Base-by-base conservation (phyloP, 2,113 vertebrate species). In the Oxyura jamaicensis region DNA sequence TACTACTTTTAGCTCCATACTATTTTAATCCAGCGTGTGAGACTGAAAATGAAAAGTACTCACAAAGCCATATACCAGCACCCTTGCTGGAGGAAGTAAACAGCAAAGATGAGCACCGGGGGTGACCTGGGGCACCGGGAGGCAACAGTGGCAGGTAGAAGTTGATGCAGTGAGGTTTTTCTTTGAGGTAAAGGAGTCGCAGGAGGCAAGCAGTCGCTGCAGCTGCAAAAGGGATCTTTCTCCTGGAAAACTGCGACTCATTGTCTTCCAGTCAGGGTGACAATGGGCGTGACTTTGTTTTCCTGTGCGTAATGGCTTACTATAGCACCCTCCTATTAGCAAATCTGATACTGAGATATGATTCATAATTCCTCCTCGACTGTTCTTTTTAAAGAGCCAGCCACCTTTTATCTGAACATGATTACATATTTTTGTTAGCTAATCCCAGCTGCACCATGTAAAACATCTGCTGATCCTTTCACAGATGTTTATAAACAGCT, bases 1-100 rank as follows among this genome's bases (percentile, higher is more conserved):
- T 84, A 86, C 90, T 90, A 21, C 95, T 93, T 93, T 83, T 89
- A 91, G 75, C 81, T 86, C 76, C 69, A 31, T 75, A 58, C 79
- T 91, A 83, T 90, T 96, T 94, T 95, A 83, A 84, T 88, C 88
- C 29, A 50, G 73, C 2, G 0, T 83, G 65, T 60, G 77, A 88
- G 56, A 56, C 90, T 94, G 83, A 86, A 96, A 94, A 93, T 93
- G 94, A 92, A 92, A 69, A 39, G 35, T 90, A 20, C 62, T 29
- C 85, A 88, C 67, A 42, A 81, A 84, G 81, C 28, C 71, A 48
- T 69, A 4, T 28, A 13, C 46, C 33, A 76, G 53, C 83, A 78
- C 42, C 44, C 76, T 89, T 65, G 3, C 36, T 86, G 69, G 72
- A 81, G 83, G 76, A 88, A 50, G 26, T 44, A 7, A 1, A 6